Conservation (phyloP, 1,140 invertebrate species). For the Leptonema lineaticorne region DNA sequence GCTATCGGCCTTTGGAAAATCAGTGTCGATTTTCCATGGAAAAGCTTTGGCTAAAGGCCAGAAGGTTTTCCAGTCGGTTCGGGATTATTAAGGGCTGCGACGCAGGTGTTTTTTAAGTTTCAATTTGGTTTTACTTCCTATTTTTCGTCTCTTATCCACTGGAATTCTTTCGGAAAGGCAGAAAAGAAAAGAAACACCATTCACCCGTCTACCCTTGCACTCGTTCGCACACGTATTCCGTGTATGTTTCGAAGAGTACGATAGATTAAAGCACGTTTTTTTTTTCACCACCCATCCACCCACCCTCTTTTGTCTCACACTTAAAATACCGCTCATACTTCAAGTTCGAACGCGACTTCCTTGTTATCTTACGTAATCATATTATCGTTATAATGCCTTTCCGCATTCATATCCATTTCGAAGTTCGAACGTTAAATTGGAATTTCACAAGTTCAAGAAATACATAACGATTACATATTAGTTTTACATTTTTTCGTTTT, state of each 20-base stretch:
- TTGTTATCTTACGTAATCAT: conserved; percentile 1
- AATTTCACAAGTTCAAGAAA: background rate
- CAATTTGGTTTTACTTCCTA: conserved; percentile 23
- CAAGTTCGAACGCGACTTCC: background rate
- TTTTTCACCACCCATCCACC: background rate
- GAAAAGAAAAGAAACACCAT: too few species aligned
- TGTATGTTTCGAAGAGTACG: too few species aligned
- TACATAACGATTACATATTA: background rate
- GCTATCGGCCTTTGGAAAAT: background rate
- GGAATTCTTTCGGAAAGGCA: too few species aligned
- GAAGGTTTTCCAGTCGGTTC: background rate
- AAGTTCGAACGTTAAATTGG: background rate
- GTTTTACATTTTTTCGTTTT: background rate
- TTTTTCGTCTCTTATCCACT: background rate
- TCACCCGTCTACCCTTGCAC: too few species aligned
- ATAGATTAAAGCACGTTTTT: too few species aligned
- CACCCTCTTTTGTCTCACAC: background rate
- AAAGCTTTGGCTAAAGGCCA: background rate
- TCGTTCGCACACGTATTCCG: too few species aligned
- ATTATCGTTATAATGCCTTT: background rate
- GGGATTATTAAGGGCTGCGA: conserved; percentile 11
- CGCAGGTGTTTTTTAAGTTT: conserved; percentile 34
- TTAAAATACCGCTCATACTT: background rate
- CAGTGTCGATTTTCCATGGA: background rate
- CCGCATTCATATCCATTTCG: background rate